Conservation (phyloP, 2,113 vertebrate species). For the Corvus moneduloides region DNA sequence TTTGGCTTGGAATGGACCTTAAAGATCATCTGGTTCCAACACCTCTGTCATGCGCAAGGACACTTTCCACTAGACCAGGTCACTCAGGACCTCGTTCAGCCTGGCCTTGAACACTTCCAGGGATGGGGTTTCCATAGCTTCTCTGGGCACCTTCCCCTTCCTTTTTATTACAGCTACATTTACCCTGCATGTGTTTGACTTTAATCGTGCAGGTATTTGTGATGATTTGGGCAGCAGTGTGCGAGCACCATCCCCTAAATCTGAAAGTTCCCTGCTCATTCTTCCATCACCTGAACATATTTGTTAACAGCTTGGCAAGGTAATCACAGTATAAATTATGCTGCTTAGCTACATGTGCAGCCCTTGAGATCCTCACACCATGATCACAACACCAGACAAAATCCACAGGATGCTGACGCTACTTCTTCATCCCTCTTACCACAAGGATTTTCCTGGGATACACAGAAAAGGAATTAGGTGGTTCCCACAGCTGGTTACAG, state of each 20-base stretch:
- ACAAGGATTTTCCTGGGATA: neutral
- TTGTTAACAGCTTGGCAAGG: neutral
- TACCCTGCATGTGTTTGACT: neutral
- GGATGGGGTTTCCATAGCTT: neutral
- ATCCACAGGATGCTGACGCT: neutral
- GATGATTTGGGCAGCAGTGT: neutral
- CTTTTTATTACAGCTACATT: neutral
- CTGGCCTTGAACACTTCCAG: neutral
- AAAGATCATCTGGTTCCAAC: neutral
- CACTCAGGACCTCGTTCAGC: neutral
- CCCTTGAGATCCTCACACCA: neutral
- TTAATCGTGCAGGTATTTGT: neutral
- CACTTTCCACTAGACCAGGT: neutral
- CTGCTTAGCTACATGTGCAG: neutral
- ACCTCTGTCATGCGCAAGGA: neutral
- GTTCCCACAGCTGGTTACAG: neutral
- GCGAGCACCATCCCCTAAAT: accelerated
- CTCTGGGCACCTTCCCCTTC: neutral
- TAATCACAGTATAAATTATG: neutral
- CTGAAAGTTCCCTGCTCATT: neutral
- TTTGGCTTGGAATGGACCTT: neutral
- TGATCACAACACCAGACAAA: neutral
- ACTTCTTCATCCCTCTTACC: neutral
- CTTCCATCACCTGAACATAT: neutral
- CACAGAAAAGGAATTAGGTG: neutral